These are phyloP conservation scores for Aricia agestis DNA, from an alignment of 1,140 invertebrate genomes.

Conservation along the genomic window DNA sequence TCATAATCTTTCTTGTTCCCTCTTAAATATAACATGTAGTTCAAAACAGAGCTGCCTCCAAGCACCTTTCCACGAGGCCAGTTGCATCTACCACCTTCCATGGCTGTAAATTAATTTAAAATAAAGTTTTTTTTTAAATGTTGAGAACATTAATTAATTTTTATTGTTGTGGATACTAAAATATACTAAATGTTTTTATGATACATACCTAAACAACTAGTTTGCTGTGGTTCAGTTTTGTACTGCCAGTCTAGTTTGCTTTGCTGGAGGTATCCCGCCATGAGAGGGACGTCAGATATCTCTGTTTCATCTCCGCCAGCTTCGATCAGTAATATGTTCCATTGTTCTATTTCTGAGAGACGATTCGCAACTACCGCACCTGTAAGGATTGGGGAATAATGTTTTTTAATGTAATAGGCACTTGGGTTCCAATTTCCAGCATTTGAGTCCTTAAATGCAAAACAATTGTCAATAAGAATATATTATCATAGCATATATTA, in stretches of 20 bases:
- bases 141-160: too few relatives aligned
- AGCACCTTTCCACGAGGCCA: slow-evolving; percentile 87
- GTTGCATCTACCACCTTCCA: slow-evolving; percentile 88
- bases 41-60: slow-evolving; percentile 84
- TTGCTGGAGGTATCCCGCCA: slow-evolving; percentile 91
- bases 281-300: slow-evolving; percentile 90
- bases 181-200: not conserved
- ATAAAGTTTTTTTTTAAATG: too few relatives aligned
- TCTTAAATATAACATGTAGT: slow-evolving; percentile 98
- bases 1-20: slow-evolving; percentile 97
- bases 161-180: not conserved
- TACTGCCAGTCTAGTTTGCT: slow-evolving; percentile 95
- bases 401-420: too few relatives aligned
- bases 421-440: too few relatives aligned
- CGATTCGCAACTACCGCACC: slow-evolving; percentile 93
- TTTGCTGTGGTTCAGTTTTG: slow-evolving; percentile 91
- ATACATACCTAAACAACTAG: slow-evolving; percentile 83
- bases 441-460: too few relatives aligned
- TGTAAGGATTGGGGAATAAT: slow-evolving; percentile 36
- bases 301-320: slow-evolving; percentile 94
- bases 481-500: too few relatives aligned
- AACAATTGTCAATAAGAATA: too few relatives aligned
- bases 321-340: slow-evolving; percentile 91
- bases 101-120: slow-evolving; percentile 76
- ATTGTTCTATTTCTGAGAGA: slow-evolving; percentile 85